Base-by-base conservation (phyloP, 2,113 vertebrate species). In the Trochalopteron elliotii region DNA sequence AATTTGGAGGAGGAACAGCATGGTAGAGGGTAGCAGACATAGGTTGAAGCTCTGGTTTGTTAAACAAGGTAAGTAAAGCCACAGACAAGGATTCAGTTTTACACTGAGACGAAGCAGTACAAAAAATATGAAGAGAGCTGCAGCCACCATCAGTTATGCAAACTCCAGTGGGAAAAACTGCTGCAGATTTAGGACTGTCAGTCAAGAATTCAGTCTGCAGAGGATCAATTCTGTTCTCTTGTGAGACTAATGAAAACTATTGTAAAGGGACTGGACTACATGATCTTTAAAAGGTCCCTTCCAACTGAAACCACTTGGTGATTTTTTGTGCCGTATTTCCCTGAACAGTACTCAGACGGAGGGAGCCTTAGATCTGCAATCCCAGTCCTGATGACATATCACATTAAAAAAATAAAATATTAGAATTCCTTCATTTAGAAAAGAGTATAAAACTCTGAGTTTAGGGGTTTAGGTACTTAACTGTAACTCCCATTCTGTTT, bases 171-270 rank as follows among this genome's bases (percentile, higher is more conserved):
- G 47, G 37, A 37, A 94, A 65, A 39, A n/a, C 2, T 28, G 40
- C n/a, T 28, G 27, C 31, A 61, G 45, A 7, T 52, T n/a, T n/a
- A 44, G 40, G 33, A 19, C 9, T 24, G 7, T 24, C n/a, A 61
- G 1, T 27, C n/a, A 67, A 50, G 22, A 65, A 75, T 8, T 49
- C 0, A 0, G n/a, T 18, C 56, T 57, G 24, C 50, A 82, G 37
- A 9, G 22, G 27, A 56, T 35, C 35, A 39, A 1, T 49, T 53
- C 60, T 44, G 4, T 17, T 65, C n/a, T 49, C 52, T 21, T 23
- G 19, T 23, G 40, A 59, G 13, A 39, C 11, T 30, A 31, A 50
- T 31, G n/a, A 72, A 87, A 88, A 70, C 5, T 44, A 42, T 1
- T 21, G 9, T 40, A 40, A 27, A 44, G 55, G 11, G 13, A 22